A percentile compares a stretch with the other conserved stretches of the same genome.
Conservation (phyloP, 2,113 vertebrate genomes). For the Hippocampus comes region DNA sequence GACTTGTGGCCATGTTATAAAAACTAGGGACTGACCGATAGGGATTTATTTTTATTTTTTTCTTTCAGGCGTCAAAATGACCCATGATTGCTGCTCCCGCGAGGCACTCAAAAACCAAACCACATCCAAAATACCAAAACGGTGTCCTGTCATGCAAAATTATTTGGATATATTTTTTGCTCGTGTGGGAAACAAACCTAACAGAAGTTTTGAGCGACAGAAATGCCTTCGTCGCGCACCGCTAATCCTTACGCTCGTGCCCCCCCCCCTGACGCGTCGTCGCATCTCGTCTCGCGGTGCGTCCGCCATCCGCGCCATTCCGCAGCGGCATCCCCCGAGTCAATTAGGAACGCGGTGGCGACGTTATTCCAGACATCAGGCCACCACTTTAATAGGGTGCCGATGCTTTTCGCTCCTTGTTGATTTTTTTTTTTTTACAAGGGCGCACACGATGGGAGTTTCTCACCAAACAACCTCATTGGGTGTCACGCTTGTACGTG, state of each 20-base stretch:
- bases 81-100: not conserved
- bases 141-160: too few species aligned
- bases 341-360: slow-evolving; percentile 16
- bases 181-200: slow-evolving; percentile 16
- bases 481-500: slow-evolving; percentile 50
- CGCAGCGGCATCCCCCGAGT: slow-evolving; percentile 8
- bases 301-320: slow-evolving; percentile 29
- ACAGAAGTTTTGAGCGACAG: slow-evolving; percentile 65
- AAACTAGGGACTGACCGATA: too few species aligned
- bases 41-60: too few species aligned
- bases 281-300: slow-evolving; percentile 46
- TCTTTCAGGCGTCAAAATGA: not conserved
- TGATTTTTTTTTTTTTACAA: slow-evolving; percentile 33
- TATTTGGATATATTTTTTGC: too few species aligned
- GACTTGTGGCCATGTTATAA: too few species aligned
- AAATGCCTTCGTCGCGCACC: slow-evolving; percentile 29
- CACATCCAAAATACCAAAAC: too few species aligned
- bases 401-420: slow-evolving; percentile 16
- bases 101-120: too few species aligned
- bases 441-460: slow-evolving; percentile 15
- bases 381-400: not conserved
- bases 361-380: slow-evolving; percentile 12
- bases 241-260: slow-evolving; percentile 26
- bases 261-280: slow-evolving; percentile 28
- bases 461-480: slow-evolving; percentile 33